Percentiles rank a stretch among this genome's conserved stretches.
These are phyloP conservation scores for Hypsibius dujardini DNA, from an alignment of 1,140 invertebrate genomes.

Conservation along the genomic window DNA sequence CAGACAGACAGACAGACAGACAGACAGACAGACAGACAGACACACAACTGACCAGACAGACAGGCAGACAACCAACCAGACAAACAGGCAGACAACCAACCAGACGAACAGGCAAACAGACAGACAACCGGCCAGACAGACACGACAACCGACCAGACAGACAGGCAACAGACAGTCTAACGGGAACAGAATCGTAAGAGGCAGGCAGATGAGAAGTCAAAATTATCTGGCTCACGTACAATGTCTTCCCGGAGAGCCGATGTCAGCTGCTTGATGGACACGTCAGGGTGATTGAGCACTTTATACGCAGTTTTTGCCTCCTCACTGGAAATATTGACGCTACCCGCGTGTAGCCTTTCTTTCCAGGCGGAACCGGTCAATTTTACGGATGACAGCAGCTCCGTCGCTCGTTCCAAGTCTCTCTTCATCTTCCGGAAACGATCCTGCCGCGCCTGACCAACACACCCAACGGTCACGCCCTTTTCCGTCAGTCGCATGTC, in stretches of 20 bases:
- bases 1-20: no score
- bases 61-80: no score
- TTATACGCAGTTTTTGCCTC: slow-evolving; percentile 30
- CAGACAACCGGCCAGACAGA: no score
- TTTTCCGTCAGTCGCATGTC: slow-evolving; percentile 61
- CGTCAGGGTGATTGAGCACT: slow-evolving; percentile 31
- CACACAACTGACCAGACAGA: no score
- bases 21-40: no score
- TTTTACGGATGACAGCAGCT: slow-evolving; percentile 37
- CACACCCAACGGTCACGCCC: slow-evolving; percentile 46
- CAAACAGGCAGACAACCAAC: no score
- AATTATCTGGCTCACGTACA: no score
- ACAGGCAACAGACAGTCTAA: no score
- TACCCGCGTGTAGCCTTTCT: slow-evolving; percentile 29
- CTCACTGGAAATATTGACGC: slow-evolving; percentile 24
- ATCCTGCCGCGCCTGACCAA: slow-evolving; percentile 43
- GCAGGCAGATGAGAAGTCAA: no score
- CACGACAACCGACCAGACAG: no score
- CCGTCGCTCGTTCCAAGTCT: slow-evolving; percentile 39
- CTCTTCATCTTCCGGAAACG: slow-evolving; percentile 35
- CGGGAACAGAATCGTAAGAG: no score
- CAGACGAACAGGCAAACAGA: no score
- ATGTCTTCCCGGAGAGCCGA: background rate
- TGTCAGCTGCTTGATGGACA: slow-evolving; percentile 34
- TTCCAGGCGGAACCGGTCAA: slow-evolving; percentile 41